Conservation (phyloP, 2,888 invertebrate genomes). For the Eustalomyia histrio region DNA sequence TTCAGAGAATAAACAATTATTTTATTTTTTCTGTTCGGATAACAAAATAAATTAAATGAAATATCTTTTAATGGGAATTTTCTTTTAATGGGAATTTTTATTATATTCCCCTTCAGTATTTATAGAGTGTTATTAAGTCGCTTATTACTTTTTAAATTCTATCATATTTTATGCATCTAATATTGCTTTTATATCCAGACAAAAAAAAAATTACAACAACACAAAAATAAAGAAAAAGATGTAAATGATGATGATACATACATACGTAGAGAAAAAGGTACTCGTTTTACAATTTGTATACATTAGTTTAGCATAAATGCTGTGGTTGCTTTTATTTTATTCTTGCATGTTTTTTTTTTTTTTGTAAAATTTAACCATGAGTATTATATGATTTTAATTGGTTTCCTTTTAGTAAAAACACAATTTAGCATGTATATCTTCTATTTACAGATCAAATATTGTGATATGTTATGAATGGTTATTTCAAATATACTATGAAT, state of each 20-base stretch:
- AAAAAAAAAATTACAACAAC: background rate
- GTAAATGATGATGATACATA: conserved; percentile 42
- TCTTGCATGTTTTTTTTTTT: conserved; percentile 28
- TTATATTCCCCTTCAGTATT: too few species aligned
- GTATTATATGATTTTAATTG: conserved; percentile 64
- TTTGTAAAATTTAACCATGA: conserved; percentile 46
- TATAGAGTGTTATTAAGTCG: background rate
- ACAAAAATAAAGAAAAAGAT: conserved; percentile 1
- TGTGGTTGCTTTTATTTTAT: conserved; percentile 49
- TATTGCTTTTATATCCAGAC: background rate
- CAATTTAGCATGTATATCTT: conserved; percentile 56
- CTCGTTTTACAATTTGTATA: conserved; percentile 46
- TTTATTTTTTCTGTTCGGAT: too few species aligned
- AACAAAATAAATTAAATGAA: too few species aligned
- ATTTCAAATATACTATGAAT: conserved; percentile 10
- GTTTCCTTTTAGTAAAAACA: conserved; percentile 57
- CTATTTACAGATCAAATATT: conserved; percentile 65
- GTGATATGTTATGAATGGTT: conserved; percentile 50
- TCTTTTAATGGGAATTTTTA: too few species aligned
- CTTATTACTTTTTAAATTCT: too few species aligned
- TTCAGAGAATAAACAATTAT: too few species aligned
- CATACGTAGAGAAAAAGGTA: conserved; percentile 48
- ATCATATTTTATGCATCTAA: background rate
- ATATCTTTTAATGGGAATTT: too few species aligned
- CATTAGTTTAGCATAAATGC: conserved; percentile 58